Base-by-base conservation (phyloP, 2,797 vertebrate genomes). In the Prionace glauca region DNA sequence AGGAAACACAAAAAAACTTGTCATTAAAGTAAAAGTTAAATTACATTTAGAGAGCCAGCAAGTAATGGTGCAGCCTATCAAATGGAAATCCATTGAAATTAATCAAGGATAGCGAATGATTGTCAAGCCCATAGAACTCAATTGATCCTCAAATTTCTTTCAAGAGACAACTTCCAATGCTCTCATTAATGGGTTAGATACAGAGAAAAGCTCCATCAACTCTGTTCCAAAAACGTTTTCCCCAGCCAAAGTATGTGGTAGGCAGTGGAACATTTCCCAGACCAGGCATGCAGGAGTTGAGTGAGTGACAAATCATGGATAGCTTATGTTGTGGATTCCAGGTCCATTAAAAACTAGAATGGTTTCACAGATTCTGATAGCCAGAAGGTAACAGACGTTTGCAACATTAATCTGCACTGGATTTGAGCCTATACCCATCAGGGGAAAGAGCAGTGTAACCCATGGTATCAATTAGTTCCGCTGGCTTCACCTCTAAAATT, bases 1-100 rank as follows among this genome's bases (percentile, higher is more conserved):
- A 98, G 97, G 97, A 97, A 26, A 67, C 65, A 93, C 41, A 74
- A 20, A 22, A 56, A 20, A 32, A 72, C 26, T 94, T 69, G 24
- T n/a, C 22, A 95, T 4, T 45, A 71, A 56, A 94, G 41, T 94
- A 24, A 69, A 45, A 94, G 41, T 94, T 11, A 69, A 45, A 74
- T 95, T 60, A 95, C 16, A 62, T 18, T 65, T 84, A 20, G 81
- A 29, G 20, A 77, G 22, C 32, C 32, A 67, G 12, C 45, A 87
- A 71, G 2, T 45, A 11, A 9, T 36, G 60, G 3, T 74, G 45
- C 72, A 77, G 26, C 12, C 14, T 94, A 41, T 45, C 36, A 45
- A 45, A 32, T 62, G 4, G 87, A 41, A 95, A 72, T 36, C 12
- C 45, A 86, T 45, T 41, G 24, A 95, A 94, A 94, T 94, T 94